A percentile compares a stretch with the other conserved stretches of the same genome.
Conservation (phyloP, 2,113 vertebrate species). For the Myrmecophaga tridactyla region DNA sequence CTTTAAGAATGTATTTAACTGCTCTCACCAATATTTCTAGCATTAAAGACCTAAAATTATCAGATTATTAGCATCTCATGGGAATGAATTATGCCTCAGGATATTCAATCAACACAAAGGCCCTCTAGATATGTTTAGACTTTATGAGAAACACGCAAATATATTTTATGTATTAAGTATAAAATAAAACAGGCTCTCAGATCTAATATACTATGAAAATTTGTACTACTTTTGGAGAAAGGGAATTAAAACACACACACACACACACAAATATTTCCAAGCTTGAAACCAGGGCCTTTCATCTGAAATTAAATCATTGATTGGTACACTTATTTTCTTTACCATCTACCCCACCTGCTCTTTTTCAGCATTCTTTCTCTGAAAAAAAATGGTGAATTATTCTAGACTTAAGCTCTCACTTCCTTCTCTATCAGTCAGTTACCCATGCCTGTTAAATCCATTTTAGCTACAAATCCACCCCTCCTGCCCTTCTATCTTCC, state of each 20-base stretch:
- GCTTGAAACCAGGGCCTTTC: background rate
- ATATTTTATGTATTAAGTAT: background rate
- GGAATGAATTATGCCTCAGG: conserved; percentile 34
- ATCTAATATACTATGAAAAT: background rate
- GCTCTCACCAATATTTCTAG: conserved; percentile 14
- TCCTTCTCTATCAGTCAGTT: background rate
- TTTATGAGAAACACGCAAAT: conserved; percentile 33
- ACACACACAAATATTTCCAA: background rate
- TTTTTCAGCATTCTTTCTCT: background rate
- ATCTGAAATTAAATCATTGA: background rate
- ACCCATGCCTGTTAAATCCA: background rate
- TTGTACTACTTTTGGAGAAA: background rate
- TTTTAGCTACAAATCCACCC: background rate
- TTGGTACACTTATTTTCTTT: background rate
- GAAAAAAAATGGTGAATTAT: background rate
- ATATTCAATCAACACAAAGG: conserved; percentile 53
- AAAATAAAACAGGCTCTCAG: background rate
- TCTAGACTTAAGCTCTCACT: background rate
- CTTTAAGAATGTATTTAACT: conserved; percentile 27
- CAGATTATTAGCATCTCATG: conserved; percentile 38
- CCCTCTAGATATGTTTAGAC: conserved; percentile 13
- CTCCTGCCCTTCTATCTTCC: background rate
- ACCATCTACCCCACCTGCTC: background rate
- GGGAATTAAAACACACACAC: background rate
- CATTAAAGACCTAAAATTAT: conserved; percentile 30